phyloP scores from a whole-genome alignment of 1,140 invertebrate genomes.

The Luehdorfia chinensis region DNA sequence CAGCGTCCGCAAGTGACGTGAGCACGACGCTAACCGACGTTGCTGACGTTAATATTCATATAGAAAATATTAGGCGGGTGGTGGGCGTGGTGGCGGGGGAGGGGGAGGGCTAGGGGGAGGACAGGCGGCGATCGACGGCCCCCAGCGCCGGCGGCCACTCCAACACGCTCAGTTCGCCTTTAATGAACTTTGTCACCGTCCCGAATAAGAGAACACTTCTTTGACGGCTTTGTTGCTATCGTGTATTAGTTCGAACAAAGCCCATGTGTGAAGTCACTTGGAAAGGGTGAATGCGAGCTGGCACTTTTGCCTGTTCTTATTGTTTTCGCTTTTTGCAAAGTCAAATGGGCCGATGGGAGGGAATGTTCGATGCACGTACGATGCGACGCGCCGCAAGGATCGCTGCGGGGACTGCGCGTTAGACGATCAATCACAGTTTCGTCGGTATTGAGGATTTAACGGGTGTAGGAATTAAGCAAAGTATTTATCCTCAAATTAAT shows the following conservation, averaged over 20 bases:
- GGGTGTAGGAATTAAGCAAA: too few species aligned
- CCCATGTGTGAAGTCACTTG: slow-evolving; percentile 59
- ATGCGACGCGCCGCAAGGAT: background rate
- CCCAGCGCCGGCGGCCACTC: slow-evolving; percentile 61
- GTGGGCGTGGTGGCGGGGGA: slow-evolving; percentile 18
- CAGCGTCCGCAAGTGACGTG: slow-evolving; percentile 26
- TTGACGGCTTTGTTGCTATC: slow-evolving; percentile 56
- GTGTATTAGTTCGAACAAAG: slow-evolving; percentile 70
- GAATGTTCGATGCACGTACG: slow-evolving; percentile 29
- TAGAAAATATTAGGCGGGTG: slow-evolving; percentile 61
- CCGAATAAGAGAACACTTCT: slow-evolving; percentile 69
- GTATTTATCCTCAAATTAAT: background rate
- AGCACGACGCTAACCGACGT: slow-evolving; percentile 37
- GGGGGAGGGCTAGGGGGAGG: slow-evolving; percentile 21
- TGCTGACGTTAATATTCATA: slow-evolving; percentile 58
- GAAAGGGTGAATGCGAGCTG: slow-evolving; percentile 53
- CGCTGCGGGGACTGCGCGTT: too few species aligned
- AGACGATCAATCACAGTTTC: too few species aligned
- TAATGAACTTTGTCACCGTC: slow-evolving; percentile 73
- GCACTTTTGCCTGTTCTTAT: slow-evolving; percentile 60
- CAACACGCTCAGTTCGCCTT: slow-evolving; percentile 67
- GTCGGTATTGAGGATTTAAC: too few species aligned
- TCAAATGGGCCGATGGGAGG: slow-evolving; percentile 38
- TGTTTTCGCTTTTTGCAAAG: slow-evolving; percentile 56
- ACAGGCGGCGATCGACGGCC: slow-evolving; percentile 35